phyloP scores from a whole-genome alignment of 2,113 vertebrate species.

The Cnemophilus loriae region DNA sequence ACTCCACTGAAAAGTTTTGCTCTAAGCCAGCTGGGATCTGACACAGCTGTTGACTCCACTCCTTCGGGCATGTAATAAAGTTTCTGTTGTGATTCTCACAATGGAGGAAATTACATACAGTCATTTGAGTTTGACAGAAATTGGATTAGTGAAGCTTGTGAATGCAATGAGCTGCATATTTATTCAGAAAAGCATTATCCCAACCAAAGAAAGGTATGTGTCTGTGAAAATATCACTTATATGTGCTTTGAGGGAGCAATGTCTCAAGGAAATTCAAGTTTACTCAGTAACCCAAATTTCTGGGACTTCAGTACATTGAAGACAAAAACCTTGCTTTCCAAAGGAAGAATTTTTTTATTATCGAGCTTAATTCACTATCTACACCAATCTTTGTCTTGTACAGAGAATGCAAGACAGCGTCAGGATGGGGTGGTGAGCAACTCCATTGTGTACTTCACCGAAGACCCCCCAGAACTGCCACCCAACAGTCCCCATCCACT shows the following conservation, averaged over 20 bases:
- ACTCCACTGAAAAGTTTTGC: background rate
- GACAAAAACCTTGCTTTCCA: background rate
- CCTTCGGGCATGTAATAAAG: background rate
- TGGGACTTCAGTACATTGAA: accelerated
- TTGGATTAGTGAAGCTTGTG: background rate
- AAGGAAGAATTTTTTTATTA: background rate
- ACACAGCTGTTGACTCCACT: background rate
- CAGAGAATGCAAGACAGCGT: conserved; percentile 93
- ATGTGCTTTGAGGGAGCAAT: background rate
- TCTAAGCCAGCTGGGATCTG: background rate
- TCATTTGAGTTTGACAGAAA: background rate
- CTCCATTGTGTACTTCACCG: conserved; percentile 94
- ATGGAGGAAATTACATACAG: background rate
- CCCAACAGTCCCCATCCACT: conserved; percentile 88
- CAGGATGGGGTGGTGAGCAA: conserved; percentile 98
- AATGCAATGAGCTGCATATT: background rate
- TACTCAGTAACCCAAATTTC: background rate
- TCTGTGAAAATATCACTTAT: background rate
- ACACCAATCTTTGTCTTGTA: background rate
- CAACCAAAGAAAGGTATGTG: background rate
- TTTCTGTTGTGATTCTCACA: background rate
- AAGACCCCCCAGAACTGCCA: conserved; percentile 88
- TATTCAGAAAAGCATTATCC: background rate
- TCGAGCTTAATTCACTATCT: background rate
- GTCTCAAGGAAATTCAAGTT: background rate